These are phyloP conservation scores for Erithacus rubecula DNA, from an alignment of 2,797 vertebrate species.

Conservation along the genomic window DNA sequence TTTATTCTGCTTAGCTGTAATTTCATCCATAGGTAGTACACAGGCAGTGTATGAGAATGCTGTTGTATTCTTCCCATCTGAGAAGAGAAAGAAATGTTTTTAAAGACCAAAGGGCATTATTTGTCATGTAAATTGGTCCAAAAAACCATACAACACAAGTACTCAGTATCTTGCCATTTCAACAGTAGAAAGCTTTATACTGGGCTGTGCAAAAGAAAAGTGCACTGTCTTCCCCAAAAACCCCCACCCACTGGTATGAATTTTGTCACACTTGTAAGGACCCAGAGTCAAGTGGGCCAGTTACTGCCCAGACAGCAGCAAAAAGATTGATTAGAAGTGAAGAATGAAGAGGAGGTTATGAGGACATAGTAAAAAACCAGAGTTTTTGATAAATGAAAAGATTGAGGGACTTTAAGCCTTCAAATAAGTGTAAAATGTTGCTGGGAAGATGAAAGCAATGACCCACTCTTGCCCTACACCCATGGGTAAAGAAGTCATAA, in stretches of 20 bases:
- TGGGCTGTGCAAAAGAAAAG: background rate
- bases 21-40: background rate
- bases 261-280: background rate
- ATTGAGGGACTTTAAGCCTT: background rate
- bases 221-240: background rate
- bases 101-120: background rate
- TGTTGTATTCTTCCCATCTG: background rate
- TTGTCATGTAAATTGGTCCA: rapidly evolving
- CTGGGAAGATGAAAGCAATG: background rate
- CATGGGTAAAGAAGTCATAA: background rate
- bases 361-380: background rate
- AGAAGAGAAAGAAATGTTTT: background rate
- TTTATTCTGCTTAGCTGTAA: background rate
- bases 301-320: background rate
- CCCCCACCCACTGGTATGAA: rapidly evolving
- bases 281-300: background rate
- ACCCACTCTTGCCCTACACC: background rate
- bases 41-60: background rate
- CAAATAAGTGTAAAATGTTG: background rate
- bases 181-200: background rate
- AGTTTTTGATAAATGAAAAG: background rate
- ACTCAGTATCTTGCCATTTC: background rate
- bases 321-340: background rate
- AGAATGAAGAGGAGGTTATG: background rate
- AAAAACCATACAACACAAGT: background rate